A percentile compares a stretch with the other conserved stretches of the same genome.
Conservation (phyloP, 2,113 vertebrate genomes). For the Marmota monax region DNA sequence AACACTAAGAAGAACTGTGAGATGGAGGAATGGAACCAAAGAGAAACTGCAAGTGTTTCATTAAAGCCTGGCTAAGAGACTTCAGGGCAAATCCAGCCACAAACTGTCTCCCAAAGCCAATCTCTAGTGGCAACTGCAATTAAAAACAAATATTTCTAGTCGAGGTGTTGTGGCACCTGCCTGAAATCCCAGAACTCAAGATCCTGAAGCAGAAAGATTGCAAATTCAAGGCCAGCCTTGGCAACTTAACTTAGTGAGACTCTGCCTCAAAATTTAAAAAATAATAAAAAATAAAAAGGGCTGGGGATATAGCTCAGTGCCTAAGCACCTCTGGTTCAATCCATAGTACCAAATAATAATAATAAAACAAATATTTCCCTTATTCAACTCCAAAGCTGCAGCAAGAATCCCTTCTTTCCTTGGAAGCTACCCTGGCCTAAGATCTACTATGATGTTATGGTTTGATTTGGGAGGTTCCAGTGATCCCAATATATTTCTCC, state of each 20-base stretch:
- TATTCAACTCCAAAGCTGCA: slow-evolving; percentile 28
- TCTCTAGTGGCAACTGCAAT: slow-evolving; percentile 15
- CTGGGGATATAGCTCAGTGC: too few species aligned
- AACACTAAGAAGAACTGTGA: slow-evolving; percentile 28
- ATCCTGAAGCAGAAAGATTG: too few species aligned
- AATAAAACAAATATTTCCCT: background rate
- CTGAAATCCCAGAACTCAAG: too few species aligned
- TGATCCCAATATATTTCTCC: slow-evolving; percentile 33
- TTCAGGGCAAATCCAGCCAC: slow-evolving; percentile 21
- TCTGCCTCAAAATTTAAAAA: too few species aligned
- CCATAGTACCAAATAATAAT: too few species aligned
- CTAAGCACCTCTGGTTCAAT: too few species aligned
- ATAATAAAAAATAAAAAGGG: too few species aligned
- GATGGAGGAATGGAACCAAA: background rate
- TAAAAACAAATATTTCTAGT: slow-evolving; percentile 53
- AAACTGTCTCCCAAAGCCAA: slow-evolving; percentile 37
- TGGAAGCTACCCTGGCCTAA: background rate
- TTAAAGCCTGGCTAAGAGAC: slow-evolving; percentile 55
- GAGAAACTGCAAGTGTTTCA: slow-evolving; percentile 38
- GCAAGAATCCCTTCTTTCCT: slow-evolving; percentile 10
- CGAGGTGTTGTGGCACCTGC: too few species aligned
- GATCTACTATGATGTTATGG: background rate
- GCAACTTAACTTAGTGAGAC: too few species aligned
- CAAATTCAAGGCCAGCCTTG: too few species aligned
- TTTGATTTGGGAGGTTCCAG: background rate